These are phyloP conservation scores for Chloebia gouldiae DNA, from an alignment of 2,113 vertebrate species.

Conservation along the genomic window DNA sequence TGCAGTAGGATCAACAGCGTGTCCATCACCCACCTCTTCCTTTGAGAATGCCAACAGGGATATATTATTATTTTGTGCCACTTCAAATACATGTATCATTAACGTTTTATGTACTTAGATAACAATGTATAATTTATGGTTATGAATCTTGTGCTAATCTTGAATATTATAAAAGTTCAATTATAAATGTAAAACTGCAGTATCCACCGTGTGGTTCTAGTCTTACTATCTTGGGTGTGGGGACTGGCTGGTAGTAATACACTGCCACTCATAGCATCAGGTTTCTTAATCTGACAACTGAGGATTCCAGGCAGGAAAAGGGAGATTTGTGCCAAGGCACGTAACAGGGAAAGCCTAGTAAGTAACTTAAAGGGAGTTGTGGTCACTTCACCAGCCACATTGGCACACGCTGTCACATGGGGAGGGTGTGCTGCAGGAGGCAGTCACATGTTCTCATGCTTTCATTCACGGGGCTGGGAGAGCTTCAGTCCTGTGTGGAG, in stretches of 20 bases:
- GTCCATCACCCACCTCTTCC: conserved; percentile 6
- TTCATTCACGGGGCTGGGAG: neutral
- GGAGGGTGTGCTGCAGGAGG: neutral
- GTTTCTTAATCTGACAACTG: neutral
- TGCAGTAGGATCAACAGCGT: neutral
- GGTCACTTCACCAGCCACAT: neutral
- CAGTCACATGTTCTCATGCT: neutral
- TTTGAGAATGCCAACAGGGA: conserved; percentile 54
- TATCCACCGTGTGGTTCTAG: conserved; percentile 75
- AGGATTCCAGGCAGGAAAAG: neutral
- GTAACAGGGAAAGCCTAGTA: neutral
- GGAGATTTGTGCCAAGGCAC: neutral
- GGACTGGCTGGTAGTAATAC: neutral
- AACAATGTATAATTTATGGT: conserved; percentile 84
- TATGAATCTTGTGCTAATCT: conserved; percentile 81
- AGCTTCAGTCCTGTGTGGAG: neutral
- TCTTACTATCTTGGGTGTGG: conserved; percentile 47
- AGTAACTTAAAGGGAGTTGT: neutral
- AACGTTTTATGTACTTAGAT: conserved; percentile 79
- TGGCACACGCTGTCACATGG: neutral
- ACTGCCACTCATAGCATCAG: neutral
- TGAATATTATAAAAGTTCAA: conserved; percentile 79
- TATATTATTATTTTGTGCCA: conserved; percentile 65
- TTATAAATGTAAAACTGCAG: conserved; percentile 83
- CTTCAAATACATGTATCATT: conserved; percentile 72